These are phyloP conservation scores for Brachypteracias leptosomus DNA, from an alignment of 2,113 vertebrate species.

Conservation along the genomic window DNA sequence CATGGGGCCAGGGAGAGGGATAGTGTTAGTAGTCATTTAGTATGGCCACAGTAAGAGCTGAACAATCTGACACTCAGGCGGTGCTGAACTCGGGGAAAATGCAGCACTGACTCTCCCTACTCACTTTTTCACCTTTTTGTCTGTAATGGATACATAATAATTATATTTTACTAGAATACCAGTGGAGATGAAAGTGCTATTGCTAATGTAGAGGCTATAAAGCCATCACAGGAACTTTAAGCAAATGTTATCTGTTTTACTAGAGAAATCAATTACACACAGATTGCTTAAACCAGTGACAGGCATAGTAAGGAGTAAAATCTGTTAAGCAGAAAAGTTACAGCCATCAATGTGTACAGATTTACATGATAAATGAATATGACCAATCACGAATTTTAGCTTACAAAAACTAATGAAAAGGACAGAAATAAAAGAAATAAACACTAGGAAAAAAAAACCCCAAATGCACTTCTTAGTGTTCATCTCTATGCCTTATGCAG, in stretches of 20 bases:
- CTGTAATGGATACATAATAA: slow-evolving; percentile 73
- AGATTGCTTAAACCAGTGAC: slow-evolving; percentile 77
- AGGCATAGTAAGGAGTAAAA: slow-evolving; percentile 75
- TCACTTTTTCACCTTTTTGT: slow-evolving; percentile 10
- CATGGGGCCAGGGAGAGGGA: not conserved
- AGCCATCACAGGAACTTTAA: slow-evolving; percentile 78
- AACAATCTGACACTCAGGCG: not conserved
- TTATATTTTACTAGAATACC: slow-evolving; percentile 74
- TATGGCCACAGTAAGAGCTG: not conserved
- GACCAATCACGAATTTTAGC: slow-evolving; percentile 65
- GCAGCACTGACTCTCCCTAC: not conserved
- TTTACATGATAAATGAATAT: slow-evolving; percentile 68
- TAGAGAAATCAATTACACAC: slow-evolving; percentile 78
- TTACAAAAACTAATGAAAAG: slow-evolving; percentile 25
- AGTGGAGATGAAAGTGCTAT: slow-evolving; percentile 69
- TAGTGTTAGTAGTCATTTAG: not conserved
- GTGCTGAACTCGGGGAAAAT: slow-evolving; percentile 17
- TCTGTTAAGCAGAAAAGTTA: slow-evolving; percentile 76
- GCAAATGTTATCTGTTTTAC: slow-evolving; percentile 81
- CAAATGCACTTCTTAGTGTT: not conserved
- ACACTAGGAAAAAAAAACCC: not conserved
- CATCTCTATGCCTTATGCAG: not conserved
- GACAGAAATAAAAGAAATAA: slow-evolving; percentile 15
- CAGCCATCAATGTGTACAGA: slow-evolving; percentile 65
- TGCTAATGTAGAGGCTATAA: slow-evolving; percentile 76